Conservation (phyloP, 2,113 vertebrate species). For the Chaetops frenatus region DNA sequence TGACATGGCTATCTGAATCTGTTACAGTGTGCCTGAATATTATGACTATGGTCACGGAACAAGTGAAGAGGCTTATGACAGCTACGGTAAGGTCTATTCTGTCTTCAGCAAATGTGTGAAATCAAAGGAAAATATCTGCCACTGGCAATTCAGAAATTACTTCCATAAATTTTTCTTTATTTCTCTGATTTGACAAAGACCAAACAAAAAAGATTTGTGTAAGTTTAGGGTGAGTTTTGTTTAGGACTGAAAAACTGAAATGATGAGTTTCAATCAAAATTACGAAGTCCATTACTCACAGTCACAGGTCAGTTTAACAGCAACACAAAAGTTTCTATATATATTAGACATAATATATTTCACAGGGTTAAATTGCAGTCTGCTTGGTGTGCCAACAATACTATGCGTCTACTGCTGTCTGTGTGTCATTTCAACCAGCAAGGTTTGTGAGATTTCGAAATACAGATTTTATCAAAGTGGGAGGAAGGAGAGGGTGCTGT, state of each 20-base stretch:
- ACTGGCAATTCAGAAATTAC: conserved; percentile 50
- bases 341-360: too few species aligned
- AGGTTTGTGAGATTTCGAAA: neutral
- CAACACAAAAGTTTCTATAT: neutral
- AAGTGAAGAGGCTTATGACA: conserved; percentile 89
- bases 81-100: conserved; percentile 85
- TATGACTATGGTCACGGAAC: conserved; percentile 90
- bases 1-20: conserved; percentile 67
- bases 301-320: conserved; percentile 31
- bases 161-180: neutral
- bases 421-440: neutral
- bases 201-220: conserved; percentile 49
- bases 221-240: conserved; percentile 40
- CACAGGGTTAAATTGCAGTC: neutral
- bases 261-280: conserved; percentile 59
- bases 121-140: conserved; percentile 41
- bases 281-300: conserved; percentile 58
- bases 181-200: neutral
- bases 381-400: neutral
- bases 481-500: neutral
- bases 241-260: conserved; percentile 37
- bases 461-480: neutral
- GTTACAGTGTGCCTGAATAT: conserved; percentile 89
- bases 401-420: neutral
- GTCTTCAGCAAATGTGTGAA: conserved; percentile 27